A percentile compares a stretch with the other conserved stretches of the same genome.
These are phyloP conservation scores for Hypothenemus hampei DNA, from an alignment of 1,140 invertebrate genomes.

Conservation along the genomic window DNA sequence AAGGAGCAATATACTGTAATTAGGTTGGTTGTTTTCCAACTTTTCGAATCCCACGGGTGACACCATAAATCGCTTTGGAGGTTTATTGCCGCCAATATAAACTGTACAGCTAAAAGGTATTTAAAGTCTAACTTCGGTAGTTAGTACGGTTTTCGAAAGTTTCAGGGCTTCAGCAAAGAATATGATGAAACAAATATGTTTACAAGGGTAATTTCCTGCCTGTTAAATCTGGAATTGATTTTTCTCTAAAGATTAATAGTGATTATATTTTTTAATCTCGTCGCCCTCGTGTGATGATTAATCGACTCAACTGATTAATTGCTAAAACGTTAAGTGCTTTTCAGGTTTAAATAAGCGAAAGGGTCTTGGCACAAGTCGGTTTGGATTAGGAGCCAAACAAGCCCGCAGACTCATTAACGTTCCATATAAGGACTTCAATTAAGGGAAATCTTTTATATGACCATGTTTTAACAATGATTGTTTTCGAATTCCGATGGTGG, in stretches of 20 bases:
- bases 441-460: too few relatives aligned
- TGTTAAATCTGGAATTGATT: neutral
- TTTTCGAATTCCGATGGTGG: too few relatives aligned
- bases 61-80: constrained; percentile 8
- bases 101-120: constrained; percentile 2
- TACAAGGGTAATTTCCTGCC: neutral
- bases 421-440: neutral
- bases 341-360: neutral
- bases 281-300: neutral
- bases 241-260: too few relatives aligned
- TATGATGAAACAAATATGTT: constrained; percentile 1
- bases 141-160: too few relatives aligned
- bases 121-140: constrained; percentile 2
- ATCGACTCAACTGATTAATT: constrained; percentile 5
- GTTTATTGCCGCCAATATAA: constrained; percentile 9
- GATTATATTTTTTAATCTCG: neutral
- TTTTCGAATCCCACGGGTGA: constrained; percentile 3
- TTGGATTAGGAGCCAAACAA: neutral
- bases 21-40: constrained; percentile 8
- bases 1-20: constrained; percentile 7
- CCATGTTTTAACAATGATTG: too few relatives aligned
- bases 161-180: too few relatives aligned
- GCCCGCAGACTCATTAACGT: neutral
- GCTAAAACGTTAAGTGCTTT: constrained; percentile 5
- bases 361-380: constrained; percentile 3